Evolutionary conservation across 2,888 invertebrate species (phyloP).

Genomic region (Pachliopta kotzebuea): DNA sequence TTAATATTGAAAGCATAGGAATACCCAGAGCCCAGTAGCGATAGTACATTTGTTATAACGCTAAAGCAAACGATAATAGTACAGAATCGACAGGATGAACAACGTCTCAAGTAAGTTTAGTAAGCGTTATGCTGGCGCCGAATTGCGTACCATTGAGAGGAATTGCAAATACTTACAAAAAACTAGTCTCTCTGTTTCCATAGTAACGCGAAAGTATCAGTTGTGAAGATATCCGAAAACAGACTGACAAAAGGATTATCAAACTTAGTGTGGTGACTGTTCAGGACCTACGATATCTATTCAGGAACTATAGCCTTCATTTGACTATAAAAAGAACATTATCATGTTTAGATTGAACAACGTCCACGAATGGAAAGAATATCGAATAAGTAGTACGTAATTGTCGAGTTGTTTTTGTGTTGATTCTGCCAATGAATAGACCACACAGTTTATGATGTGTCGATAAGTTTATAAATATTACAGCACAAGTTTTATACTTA

Average conservation of each 20-base stretch:
- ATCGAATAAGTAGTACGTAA: background rate
- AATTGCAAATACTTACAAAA: slow-evolving; percentile 73
- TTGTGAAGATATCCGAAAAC: slow-evolving; percentile 58
- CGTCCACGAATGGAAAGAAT: slow-evolving; percentile 41
- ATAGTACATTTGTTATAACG: slow-evolving; percentile 73
- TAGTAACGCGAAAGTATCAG: slow-evolving; percentile 59
- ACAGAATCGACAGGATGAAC: slow-evolving; percentile 73
- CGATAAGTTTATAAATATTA: slow-evolving; percentile 53
- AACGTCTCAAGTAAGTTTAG: slow-evolving; percentile 70
- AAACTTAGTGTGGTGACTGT: slow-evolving; percentile 31
- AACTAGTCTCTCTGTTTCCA: slow-evolving; percentile 64
- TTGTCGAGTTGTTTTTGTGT: slow-evolving; percentile 33
- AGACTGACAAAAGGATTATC: slow-evolving; percentile 65
- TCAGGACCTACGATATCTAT: slow-evolving; percentile 33
- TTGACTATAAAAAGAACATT: slow-evolving; percentile 39
- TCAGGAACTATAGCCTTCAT: slow-evolving; percentile 57
- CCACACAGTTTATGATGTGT: slow-evolving; percentile 53
- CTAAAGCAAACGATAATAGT: slow-evolving; percentile 78
- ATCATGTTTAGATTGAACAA: slow-evolving; percentile 47
- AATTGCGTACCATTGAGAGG: slow-evolving; percentile 68
- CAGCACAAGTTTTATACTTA: slow-evolving; percentile 59
- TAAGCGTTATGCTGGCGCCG: slow-evolving; percentile 71
- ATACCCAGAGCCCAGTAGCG: slow-evolving; percentile 79
- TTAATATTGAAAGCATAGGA: slow-evolving; percentile 80
- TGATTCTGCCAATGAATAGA: slow-evolving; percentile 60